phyloP scores from a whole-genome alignment of 2,888 invertebrate species.

The Ypsolopha sequella region DNA sequence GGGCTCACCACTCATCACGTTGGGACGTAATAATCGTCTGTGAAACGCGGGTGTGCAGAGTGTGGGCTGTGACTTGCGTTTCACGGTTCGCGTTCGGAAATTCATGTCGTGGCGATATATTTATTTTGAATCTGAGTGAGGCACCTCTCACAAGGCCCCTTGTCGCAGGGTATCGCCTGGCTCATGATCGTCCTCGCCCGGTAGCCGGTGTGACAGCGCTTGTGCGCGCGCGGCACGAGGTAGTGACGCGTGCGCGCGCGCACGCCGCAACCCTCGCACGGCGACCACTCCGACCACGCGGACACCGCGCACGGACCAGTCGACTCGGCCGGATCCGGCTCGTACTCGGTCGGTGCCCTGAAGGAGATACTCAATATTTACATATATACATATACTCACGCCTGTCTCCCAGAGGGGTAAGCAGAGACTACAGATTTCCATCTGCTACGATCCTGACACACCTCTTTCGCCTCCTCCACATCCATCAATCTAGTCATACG shows the following conservation, averaged over 20 bases:
- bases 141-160: slow-evolving; percentile 49
- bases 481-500: too few relatives aligned
- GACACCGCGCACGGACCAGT: slow-evolving; percentile 75
- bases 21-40: too few relatives aligned
- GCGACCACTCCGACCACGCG: slow-evolving; percentile 83
- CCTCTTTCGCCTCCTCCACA: too few relatives aligned
- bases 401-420: too few relatives aligned
- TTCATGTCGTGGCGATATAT: not conserved
- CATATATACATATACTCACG: too few relatives aligned
- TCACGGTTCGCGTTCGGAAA: too few relatives aligned
- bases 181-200: slow-evolving; percentile 44
- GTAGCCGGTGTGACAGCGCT: slow-evolving; percentile 70
- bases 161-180: slow-evolving; percentile 57
- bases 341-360: slow-evolving; percentile 54
- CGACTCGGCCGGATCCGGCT: slow-evolving; percentile 51
- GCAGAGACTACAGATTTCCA: too few relatives aligned
- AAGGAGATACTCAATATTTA: not conserved
- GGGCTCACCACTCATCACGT: too few relatives aligned
- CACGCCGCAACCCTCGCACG: slow-evolving; percentile 79
- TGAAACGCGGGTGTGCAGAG: too few relatives aligned
- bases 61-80: too few relatives aligned
- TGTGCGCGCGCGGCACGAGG: slow-evolving; percentile 70
- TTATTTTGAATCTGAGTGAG: not conserved
- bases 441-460: too few relatives aligned
- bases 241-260: slow-evolving; percentile 79